Evolutionary conservation across 1,140 invertebrate genomes (phyloP).

Genomic region (Drosophila erecta): DNA sequence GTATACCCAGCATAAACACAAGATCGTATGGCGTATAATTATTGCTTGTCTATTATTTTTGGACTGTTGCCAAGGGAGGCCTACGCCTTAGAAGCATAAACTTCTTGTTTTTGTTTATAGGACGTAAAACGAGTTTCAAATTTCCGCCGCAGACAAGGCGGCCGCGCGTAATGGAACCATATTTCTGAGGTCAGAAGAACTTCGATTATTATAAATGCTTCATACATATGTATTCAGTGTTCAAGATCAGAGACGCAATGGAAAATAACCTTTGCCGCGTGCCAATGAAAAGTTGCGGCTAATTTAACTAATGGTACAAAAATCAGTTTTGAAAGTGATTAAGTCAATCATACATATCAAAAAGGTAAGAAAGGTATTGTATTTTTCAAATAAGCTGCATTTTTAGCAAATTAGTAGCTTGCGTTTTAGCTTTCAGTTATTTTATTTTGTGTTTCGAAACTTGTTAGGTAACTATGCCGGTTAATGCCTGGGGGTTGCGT

Average conservation of each 20-base stretch:
- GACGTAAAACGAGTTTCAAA: constrained; percentile 64
- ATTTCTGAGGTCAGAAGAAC: constrained; percentile 62
- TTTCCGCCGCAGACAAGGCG: constrained; percentile 55
- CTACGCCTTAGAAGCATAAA: constrained; percentile 35
- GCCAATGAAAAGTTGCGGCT: constrained; percentile 32
- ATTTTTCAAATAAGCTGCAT: no score
- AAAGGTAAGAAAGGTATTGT: no score
- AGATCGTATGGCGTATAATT: constrained; percentile 46
- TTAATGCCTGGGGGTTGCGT: no score
- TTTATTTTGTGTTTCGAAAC: no score
- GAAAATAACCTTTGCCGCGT: constrained; percentile 57
- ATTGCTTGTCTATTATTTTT: constrained; percentile 44
- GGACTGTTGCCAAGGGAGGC: constrained; percentile 57
- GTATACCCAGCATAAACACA: constrained; percentile 4
- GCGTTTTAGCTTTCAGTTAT: no score
- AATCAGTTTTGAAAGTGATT: no score
- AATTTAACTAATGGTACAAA: constrained; percentile 3
- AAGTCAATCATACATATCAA: background rate
- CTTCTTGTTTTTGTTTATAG: constrained; percentile 39
- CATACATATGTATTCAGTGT: constrained; percentile 19
- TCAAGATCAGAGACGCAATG: constrained; percentile 50
- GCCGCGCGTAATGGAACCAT: constrained; percentile 58
- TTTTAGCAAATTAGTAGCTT: no score
- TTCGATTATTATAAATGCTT: constrained; percentile 21
- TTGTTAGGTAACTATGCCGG: no score